These are phyloP conservation scores for Heliconius eleuchia DNA, from an alignment of 1,140 invertebrate genomes.

Conservation along the genomic window DNA sequence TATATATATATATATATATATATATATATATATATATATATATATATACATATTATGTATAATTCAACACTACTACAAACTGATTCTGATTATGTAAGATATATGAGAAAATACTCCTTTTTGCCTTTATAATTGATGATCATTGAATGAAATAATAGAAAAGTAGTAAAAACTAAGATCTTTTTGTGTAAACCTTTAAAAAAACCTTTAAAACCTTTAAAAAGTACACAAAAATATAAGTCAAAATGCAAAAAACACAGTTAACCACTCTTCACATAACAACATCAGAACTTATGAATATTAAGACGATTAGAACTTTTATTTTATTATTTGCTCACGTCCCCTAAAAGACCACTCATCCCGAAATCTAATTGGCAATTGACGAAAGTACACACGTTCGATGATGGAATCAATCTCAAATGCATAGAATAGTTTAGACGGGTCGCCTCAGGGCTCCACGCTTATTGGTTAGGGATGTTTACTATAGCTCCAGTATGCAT, in stretches of 20 bases:
- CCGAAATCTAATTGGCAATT: conserved; percentile 37
- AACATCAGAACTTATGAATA: not conserved
- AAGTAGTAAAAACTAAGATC: too few relatives aligned
- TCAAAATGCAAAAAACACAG: not conserved
- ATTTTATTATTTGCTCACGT: conserved; percentile 9
- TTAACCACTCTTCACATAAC: too few relatives aligned
- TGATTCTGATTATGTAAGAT: too few relatives aligned
- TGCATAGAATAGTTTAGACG: conserved; percentile 49
- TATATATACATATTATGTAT: too few relatives aligned
- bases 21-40: too few relatives aligned
- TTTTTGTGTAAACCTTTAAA: too few relatives aligned
- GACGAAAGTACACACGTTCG: conserved; percentile 33
- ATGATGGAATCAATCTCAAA: conserved; percentile 49
- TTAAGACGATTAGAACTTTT: conserved; percentile 10
- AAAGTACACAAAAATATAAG: too few relatives aligned
- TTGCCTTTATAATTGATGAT: too few relatives aligned
- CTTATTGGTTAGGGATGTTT: conserved; percentile 38
- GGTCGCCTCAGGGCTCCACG: conserved; percentile 38
- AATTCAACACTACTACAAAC: too few relatives aligned
- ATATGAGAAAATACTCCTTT: too few relatives aligned
- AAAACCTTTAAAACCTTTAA: too few relatives aligned
- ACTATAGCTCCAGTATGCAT: conserved; percentile 29
- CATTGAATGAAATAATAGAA: too few relatives aligned
- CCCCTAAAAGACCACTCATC: conserved; percentile 14
- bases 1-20: not conserved